These are phyloP conservation scores for Cataglyphis rosenhaueri DNA, from an alignment of 2,888 invertebrate species.

Conservation along the genomic window DNA sequence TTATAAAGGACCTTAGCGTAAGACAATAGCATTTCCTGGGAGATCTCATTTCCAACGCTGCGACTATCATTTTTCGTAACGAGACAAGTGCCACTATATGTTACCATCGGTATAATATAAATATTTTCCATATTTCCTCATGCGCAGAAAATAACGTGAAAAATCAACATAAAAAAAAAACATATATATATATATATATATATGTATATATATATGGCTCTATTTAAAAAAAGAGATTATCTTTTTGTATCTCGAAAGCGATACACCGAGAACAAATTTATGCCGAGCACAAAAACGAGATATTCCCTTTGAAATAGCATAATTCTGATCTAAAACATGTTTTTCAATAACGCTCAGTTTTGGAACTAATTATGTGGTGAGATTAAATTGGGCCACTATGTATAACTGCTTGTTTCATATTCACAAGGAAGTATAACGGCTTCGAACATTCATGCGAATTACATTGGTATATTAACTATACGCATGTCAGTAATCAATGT, in stretches of 20 bases:
- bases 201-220: background rate
- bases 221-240: background rate
- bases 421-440: slow-evolving; percentile 26
- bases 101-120: slow-evolving; percentile 7
- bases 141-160: background rate
- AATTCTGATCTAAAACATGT: background rate
- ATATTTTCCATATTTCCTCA: slow-evolving; percentile 7
- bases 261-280: background rate
- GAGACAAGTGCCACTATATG: slow-evolving; percentile 23
- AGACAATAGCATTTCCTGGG: slow-evolving; percentile 50
- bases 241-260: background rate
- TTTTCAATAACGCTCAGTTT: background rate
- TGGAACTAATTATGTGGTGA: background rate
- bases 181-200: no score
- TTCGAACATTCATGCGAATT: slow-evolving; percentile 40
- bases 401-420: slow-evolving; percentile 14
- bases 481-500: slow-evolving; percentile 75
- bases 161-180: slow-evolving; percentile 3
- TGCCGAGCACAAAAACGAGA: background rate
- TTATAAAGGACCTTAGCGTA: slow-evolving; percentile 45
- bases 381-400: background rate
- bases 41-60: slow-evolving; percentile 30
- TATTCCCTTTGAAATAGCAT: background rate
- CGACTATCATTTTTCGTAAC: slow-evolving; percentile 42
- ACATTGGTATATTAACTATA: slow-evolving; percentile 73